These are phyloP conservation scores for Oophaga pumilio DNA, from an alignment of 2,113 vertebrate species.

Conservation along the genomic window DNA sequence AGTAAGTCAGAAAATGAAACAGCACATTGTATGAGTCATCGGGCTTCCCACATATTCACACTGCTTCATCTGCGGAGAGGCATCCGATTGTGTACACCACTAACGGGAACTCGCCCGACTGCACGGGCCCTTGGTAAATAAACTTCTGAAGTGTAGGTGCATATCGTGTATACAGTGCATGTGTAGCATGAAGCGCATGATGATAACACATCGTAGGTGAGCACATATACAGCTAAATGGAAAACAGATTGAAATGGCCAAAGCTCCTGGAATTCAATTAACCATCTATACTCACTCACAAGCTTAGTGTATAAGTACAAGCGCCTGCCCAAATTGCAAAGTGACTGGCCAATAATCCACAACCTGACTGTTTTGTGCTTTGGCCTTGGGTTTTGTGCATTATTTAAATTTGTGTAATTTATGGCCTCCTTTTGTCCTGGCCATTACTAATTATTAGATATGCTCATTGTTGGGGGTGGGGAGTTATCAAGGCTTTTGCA, in stretches of 20 bases:
- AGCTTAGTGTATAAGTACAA: not conserved
- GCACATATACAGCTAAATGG: conserved; percentile 21
- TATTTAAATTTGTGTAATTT: not conserved
- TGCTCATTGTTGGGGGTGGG: too few relatives aligned
- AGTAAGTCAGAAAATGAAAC: conserved; percentile 32
- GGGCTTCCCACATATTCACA: not conserved
- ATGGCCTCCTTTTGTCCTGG: too few relatives aligned
- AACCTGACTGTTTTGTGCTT: not conserved
- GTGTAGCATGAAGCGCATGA: conserved; percentile 32
- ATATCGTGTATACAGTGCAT: conserved; percentile 23
- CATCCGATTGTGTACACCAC: conserved; percentile 18
- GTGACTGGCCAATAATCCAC: not conserved
- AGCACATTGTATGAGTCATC: conserved; percentile 10
- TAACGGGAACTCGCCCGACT: not conserved
- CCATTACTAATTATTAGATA: too few relatives aligned
- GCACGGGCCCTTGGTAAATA: not conserved
- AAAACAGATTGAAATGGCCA: not conserved
- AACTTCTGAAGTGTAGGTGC: conserved; percentile 23
- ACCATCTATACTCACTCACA: not conserved
- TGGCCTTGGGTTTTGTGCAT: not conserved
- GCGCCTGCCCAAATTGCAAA: not conserved
- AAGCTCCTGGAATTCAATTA: conserved; percentile 15
- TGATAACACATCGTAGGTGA: conserved; percentile 18
- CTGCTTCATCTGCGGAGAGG: not conserved
- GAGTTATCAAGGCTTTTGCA: too few relatives aligned